phyloP scores from a whole-genome alignment of 2,797 vertebrate species.

The Paratrypauchen microcephalus region DNA sequence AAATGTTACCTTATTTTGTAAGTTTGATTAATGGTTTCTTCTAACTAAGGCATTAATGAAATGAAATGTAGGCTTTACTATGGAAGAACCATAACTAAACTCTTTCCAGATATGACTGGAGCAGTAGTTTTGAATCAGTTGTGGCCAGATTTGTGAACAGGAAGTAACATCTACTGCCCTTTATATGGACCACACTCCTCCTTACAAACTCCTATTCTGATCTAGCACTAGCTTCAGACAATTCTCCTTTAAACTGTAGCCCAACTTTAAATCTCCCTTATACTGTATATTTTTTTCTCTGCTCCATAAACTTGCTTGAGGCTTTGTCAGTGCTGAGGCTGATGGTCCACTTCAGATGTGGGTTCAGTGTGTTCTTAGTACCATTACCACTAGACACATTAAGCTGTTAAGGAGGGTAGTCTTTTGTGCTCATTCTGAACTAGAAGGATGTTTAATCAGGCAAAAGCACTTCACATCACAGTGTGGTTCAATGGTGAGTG shows the following conservation, averaged over 20 bases:
- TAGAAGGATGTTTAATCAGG: conserved; percentile 42
- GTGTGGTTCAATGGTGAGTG: conserved; percentile 18
- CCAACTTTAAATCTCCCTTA: conserved; percentile 44
- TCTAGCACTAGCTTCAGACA: background rate
- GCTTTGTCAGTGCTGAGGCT: conserved; percentile 23
- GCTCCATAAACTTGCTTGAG: conserved; percentile 47
- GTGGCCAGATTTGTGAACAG: background rate
- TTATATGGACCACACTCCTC: background rate
- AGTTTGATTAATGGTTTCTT: too few relatives aligned
- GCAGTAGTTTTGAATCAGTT: background rate
- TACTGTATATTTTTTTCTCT: conserved; percentile 59
- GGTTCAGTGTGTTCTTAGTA: conserved; percentile 29
- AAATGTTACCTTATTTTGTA: too few relatives aligned
- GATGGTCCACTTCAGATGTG: conserved; percentile 28
- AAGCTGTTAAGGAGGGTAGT: conserved; percentile 5
- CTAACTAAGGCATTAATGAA: background rate
- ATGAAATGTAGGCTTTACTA: too few relatives aligned
- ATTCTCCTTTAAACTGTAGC: background rate
- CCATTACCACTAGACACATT: conserved; percentile 23
- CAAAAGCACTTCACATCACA: conserved; percentile 45
- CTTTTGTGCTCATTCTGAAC: conserved; percentile 24
- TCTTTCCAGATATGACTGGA: background rate
- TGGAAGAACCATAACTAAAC: background rate
- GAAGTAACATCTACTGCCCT: background rate
- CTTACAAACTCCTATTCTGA: background rate